Percentiles rank a stretch among this genome's conserved stretches.
Evolutionary conservation across 2,797 vertebrate genomes (phyloP).

Genomic region (Centropyge bicolor): DNA sequence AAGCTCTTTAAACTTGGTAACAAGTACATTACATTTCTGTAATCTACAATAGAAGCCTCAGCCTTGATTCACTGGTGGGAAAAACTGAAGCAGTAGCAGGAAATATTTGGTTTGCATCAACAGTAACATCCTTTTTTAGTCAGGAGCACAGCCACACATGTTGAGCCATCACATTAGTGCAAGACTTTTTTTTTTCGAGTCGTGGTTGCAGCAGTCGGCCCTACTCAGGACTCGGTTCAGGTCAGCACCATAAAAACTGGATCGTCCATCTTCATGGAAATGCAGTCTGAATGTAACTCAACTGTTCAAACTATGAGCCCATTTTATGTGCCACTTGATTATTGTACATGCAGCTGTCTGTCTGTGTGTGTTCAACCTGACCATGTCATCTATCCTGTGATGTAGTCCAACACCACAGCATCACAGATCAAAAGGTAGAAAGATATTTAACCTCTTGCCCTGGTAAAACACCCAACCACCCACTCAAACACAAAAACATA

Average conservation of each 20-base stretch:
- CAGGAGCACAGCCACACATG: background rate
- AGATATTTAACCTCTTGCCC: slow-evolving; percentile 45
- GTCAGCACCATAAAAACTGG: background rate
- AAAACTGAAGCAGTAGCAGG: slow-evolving; percentile 1
- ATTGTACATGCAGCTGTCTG: background rate
- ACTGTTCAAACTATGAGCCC: background rate
- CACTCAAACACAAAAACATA: slow-evolving; percentile 56
- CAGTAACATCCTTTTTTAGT: slow-evolving; percentile 10
- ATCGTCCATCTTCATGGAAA: background rate
- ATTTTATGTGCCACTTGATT: background rate
- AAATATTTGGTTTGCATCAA: slow-evolving; percentile 15
- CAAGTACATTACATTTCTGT: background rate
- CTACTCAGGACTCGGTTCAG: background rate
- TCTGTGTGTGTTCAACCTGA: background rate
- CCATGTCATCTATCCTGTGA: background rate
- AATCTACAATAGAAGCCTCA: background rate
- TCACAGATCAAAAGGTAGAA: slow-evolving; percentile 19
- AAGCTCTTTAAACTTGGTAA: background rate
- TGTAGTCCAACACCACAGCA: background rate
- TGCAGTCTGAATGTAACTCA: background rate
- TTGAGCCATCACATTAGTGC: background rate
- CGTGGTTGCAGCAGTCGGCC: background rate
- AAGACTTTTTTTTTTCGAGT: background rate
- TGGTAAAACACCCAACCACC: slow-evolving; percentile 40
- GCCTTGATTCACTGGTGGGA: background rate